Evolutionary conservation across 2,888 invertebrate genomes (phyloP).

Genomic region (Caenorhabditis sp.): DNA sequence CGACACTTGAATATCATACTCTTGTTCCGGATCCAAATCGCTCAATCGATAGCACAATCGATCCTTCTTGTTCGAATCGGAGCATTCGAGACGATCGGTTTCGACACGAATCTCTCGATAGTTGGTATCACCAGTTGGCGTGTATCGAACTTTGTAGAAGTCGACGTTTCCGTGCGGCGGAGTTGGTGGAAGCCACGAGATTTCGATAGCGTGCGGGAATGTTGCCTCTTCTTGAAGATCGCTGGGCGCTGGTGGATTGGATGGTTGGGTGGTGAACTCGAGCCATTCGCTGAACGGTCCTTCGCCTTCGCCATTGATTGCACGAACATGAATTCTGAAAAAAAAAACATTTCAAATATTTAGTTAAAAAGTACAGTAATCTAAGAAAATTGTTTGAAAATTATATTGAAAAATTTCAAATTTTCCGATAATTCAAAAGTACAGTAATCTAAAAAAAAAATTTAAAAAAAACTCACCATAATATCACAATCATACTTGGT

Average conservation of each 20-base stretch:
- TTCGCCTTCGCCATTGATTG: constrained; percentile 65
- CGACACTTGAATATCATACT: constrained; percentile 68
- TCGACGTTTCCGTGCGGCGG: constrained; percentile 70
- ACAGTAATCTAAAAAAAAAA: too few species aligned
- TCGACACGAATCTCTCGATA: constrained; percentile 67
- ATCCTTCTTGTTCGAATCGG: constrained; percentile 61
- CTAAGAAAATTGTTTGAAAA: too few species aligned
- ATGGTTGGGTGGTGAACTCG: constrained; percentile 64
- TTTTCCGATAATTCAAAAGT: too few species aligned
- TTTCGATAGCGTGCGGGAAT: constrained; percentile 67
- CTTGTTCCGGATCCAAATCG: constrained; percentile 69
- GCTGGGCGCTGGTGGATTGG: constrained; percentile 64
- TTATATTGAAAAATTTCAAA: too few species aligned
- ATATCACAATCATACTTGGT: too few species aligned
- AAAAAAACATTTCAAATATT: not conserved
- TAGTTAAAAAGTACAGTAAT: too few species aligned
- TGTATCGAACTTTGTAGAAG: constrained; percentile 69
- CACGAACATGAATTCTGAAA: constrained; percentile 63
- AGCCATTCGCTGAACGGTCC: constrained; percentile 69
- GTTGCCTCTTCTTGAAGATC: constrained; percentile 67
- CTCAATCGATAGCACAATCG: constrained; percentile 70
- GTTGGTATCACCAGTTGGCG: constrained; percentile 57
- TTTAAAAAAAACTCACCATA: too few species aligned
- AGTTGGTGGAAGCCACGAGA: constrained; percentile 69
- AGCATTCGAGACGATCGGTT: constrained; percentile 66